Conservation (phyloP, 2,113 vertebrate genomes). For the Forbesichthys agassizii region DNA sequence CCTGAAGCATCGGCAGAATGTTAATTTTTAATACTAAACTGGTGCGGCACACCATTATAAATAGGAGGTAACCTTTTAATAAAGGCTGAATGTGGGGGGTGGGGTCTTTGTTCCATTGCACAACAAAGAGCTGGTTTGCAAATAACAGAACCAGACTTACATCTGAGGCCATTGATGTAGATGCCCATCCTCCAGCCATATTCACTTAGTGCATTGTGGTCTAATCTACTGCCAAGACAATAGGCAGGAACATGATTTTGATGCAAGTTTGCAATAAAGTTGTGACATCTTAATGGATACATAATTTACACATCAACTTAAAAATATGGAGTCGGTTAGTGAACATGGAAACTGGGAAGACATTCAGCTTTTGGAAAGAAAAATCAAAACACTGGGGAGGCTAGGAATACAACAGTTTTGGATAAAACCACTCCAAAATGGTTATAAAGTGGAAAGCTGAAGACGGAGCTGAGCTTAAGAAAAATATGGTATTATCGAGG, state of each 20-base stretch:
- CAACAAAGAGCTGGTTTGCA: background rate
- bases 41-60: no score
- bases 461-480: background rate
- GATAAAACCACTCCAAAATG: background rate
- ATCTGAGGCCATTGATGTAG: slow-evolving; percentile 25
- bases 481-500: slow-evolving; percentile 25
- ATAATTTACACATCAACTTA: no score
- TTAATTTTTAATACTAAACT: no score
- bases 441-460: slow-evolving; percentile 2
- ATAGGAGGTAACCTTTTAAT: no score
- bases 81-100: background rate
- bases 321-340: background rate
- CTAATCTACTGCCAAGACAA: slow-evolving; percentile 9
- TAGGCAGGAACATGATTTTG: background rate
- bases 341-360: slow-evolving; percentile 3
- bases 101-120: no score
- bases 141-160: slow-evolving; percentile 17
- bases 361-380: slow-evolving; percentile 36
- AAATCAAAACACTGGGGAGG: background rate
- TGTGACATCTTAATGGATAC: no score
- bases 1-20: no score
- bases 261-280: background rate
- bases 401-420: background rate
- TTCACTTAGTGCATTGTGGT: background rate
- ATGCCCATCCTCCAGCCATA: background rate